A percentile compares a stretch with the other conserved stretches of the same genome.
Conservation (phyloP, 53 echinoderm and acorn worm species). For the Echinometra lucunter region DNA sequence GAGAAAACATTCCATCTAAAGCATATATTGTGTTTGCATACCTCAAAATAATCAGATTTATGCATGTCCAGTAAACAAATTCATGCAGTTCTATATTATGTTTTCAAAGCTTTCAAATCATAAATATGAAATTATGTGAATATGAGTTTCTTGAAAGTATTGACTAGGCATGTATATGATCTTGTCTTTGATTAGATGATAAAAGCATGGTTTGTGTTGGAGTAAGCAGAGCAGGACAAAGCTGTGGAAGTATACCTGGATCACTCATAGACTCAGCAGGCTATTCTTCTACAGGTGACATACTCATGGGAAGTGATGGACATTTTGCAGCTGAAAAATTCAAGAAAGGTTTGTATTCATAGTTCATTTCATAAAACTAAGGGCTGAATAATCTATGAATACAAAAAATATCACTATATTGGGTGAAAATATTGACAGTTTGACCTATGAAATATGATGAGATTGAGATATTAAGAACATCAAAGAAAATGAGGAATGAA, state of each 20-base stretch:
- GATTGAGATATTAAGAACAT: too few relatives aligned
- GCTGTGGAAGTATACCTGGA: constrained; percentile 87
- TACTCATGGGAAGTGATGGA: constrained; percentile 71
- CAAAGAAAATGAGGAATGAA: too few relatives aligned
- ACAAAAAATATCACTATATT: too few relatives aligned
- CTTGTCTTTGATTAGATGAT: constrained; percentile 66
- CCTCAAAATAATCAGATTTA: too few relatives aligned
- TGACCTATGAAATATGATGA: too few relatives aligned
- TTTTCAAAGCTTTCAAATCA: not conserved
- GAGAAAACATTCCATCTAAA: too few relatives aligned
- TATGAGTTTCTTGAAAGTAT: not conserved
- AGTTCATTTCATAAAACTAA: not conserved
- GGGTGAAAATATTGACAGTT: too few relatives aligned
- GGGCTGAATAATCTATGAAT: not conserved
- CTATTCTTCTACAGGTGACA: constrained; percentile 73
- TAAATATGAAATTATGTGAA: not conserved
- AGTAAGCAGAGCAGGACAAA: constrained; percentile 86
- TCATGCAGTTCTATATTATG: not conserved
- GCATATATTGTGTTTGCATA: not conserved
- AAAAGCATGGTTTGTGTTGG: constrained; percentile 82
- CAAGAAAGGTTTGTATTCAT: constrained; percentile 70
- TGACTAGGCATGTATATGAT: not conserved
- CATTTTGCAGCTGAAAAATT: constrained; percentile 68
- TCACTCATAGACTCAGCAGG: constrained; percentile 85
- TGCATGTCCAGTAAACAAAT: not conserved